Evolutionary conservation across 1,140 invertebrate species (phyloP), one percentile per base, ranked within the genome.

Genomic region (Drosophila guanche): DNA sequence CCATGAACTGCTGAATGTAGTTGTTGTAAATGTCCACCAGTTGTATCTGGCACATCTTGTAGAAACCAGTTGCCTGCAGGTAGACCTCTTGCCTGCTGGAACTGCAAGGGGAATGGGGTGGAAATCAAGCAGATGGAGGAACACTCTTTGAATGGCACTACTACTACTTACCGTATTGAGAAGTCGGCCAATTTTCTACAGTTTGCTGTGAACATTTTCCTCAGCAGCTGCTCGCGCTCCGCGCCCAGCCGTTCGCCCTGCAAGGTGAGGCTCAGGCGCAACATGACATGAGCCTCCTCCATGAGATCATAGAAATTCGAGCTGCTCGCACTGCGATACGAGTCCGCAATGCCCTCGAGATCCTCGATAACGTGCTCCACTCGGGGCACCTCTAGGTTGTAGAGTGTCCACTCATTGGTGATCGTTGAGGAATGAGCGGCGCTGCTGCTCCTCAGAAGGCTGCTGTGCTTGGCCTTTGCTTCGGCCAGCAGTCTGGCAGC

Each of bases 321-420:
- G 33, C 94, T 93, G 74, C 94, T 95, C 0, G 92, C 92, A 47
- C 92, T 92, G 61, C 94, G 93, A 85, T 95, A 94, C 43, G 92
- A 93, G 43, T 93, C 93, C 1, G 94, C 95, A 42, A 95, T 93
- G 54, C 93, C 93, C 23, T 95, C 90, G 63, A 95, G 93, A 75
- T 95, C 95, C 33, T 93, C 93, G 69, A 95, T 94, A 3, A 95
- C 88, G 27, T 93, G 93, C 51, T 93, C 93, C 4, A 94, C 92
- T 2, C 91, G 92, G 0, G 95, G 95, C 46, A 95, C 74, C 63
- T 93, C 93, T 22, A 96, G 79, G 10, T 93, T 94, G 73, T 96
- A 95, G 5, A 95, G 81, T 1, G 95, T 95, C 94, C 95, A 95
- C 60, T 95, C 94, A 2, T 91, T 91, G 3, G 73, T 46, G 14